Percentiles rank a stretch among this genome's conserved stretches.
Evolutionary conservation across 2,797 vertebrate species (phyloP).

Genomic region (Vireo griseus): DNA sequence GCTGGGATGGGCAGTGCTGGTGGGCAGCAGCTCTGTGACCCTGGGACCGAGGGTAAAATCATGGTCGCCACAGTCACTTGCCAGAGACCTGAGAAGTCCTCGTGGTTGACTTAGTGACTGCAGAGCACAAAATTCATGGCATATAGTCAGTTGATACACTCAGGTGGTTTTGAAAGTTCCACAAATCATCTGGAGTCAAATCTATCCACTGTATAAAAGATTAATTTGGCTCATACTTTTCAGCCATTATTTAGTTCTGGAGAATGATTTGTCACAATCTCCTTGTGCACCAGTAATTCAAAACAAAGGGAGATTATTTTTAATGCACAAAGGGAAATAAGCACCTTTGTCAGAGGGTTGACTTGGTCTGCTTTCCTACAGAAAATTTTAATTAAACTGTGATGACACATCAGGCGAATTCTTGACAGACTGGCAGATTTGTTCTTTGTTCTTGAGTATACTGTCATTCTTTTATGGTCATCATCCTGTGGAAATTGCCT

Average conservation of each 20-base stretch:
- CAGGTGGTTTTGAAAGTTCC: neutral
- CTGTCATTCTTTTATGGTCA: constrained; percentile 7
- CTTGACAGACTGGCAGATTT: neutral
- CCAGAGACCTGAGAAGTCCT: neutral
- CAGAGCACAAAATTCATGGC: neutral
- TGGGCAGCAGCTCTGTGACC: neutral
- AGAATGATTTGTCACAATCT: neutral
- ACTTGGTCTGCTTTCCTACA: neutral
- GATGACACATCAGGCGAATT: neutral
- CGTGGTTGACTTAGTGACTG: neutral
- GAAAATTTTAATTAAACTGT: neutral
- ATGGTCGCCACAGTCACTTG: fast-evolving
- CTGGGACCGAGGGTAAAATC: neutral
- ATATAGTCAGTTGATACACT: neutral
- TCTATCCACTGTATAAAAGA: neutral
- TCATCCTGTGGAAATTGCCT: neutral
- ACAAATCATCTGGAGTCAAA: neutral
- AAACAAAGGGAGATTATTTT: neutral
- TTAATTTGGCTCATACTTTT: neutral
- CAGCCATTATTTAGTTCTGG: neutral
- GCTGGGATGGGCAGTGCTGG: neutral
- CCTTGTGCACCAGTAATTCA: neutral
- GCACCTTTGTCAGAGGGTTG: neutral
- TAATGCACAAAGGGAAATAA: neutral
- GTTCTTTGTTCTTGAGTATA: neutral